phyloP scores from a whole-genome alignment of 2,888 invertebrate genomes.

The Drosophila lacicola region DNA sequence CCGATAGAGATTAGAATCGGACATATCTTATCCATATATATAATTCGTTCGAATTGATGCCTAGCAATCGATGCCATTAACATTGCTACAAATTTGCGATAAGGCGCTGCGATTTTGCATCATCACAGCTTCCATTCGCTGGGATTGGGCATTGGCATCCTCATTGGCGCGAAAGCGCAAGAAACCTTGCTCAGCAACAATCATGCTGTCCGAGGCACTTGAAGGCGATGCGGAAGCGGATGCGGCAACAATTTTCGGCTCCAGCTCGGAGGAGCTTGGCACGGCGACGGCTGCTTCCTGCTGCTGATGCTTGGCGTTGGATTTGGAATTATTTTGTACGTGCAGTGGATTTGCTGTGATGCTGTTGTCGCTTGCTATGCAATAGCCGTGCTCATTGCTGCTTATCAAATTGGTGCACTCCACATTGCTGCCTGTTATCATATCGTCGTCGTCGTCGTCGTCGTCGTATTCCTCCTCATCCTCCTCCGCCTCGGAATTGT shows the following conservation, averaged over 20 bases:
- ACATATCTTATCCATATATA: not conserved
- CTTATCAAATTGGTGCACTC: slow-evolving; percentile 83
- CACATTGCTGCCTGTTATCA: slow-evolving; percentile 78
- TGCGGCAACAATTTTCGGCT: slow-evolving; percentile 15
- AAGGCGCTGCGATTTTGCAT: slow-evolving; percentile 43
- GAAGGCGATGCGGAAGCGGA: slow-evolving; percentile 34
- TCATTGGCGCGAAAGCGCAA: slow-evolving; percentile 92
- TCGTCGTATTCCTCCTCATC: slow-evolving; percentile 58
- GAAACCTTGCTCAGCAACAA: slow-evolving; percentile 96
- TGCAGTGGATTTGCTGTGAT: slow-evolving; percentile 30
- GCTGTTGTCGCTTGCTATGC: slow-evolving; percentile 42
- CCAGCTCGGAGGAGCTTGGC: slow-evolving; percentile 16
- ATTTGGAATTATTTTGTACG: slow-evolving; percentile 48
- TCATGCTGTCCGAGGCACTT: slow-evolving; percentile 89
- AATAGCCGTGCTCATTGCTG: slow-evolving; percentile 59
- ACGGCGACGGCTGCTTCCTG: not conserved
- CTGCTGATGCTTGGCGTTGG: slow-evolving; percentile 80
- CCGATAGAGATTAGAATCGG: slow-evolving; percentile 1
- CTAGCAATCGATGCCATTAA: slow-evolving; percentile 68
- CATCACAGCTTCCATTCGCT: slow-evolving; percentile 12
- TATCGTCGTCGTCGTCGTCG: slow-evolving; percentile 78
- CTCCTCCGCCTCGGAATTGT: slow-evolving; percentile 72
- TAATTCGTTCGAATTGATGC: not conserved
- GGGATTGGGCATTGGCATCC: slow-evolving; percentile 71
- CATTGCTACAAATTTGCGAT: slow-evolving; percentile 29